Conservation (phyloP, 2,888 invertebrate species). For the Drosophila quinaria region DNA sequence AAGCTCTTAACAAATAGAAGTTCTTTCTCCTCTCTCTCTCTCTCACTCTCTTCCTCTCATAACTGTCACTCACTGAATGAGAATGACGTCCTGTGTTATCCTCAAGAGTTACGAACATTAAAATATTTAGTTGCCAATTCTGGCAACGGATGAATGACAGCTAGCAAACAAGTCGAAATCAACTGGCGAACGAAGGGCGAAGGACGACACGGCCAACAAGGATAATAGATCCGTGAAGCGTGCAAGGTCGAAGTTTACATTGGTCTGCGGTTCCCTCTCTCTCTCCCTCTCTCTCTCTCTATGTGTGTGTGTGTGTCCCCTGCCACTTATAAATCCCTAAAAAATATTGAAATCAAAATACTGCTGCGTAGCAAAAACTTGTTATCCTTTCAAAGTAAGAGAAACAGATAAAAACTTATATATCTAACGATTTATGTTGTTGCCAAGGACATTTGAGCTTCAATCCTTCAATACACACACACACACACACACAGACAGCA, state of each 20-base stretch:
- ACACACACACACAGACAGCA: no score
- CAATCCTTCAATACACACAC: slow-evolving; percentile 30
- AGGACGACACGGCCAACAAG: slow-evolving; percentile 50
- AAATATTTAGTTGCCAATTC: slow-evolving; percentile 66
- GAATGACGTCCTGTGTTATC: slow-evolving; percentile 58
- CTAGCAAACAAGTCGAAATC: slow-evolving; percentile 54
- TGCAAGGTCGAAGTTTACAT: slow-evolving; percentile 33
- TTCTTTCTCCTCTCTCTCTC: not conserved
- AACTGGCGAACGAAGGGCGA: slow-evolving; percentile 40
- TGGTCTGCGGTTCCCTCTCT: slow-evolving; percentile 4
- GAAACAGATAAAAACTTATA: slow-evolving; percentile 46
- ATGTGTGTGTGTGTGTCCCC: slow-evolving; percentile 13
- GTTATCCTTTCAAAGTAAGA: slow-evolving; percentile 10
- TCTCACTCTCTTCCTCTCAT: not conserved
- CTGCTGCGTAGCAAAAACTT: slow-evolving; percentile 19
- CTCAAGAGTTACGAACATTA: slow-evolving; percentile 66
- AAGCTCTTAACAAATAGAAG: slow-evolving; percentile 15
- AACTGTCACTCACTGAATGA: slow-evolving; percentile 28
- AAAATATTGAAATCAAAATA: slow-evolving; percentile 59
- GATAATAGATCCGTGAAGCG: slow-evolving; percentile 42
- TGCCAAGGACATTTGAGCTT: slow-evolving; percentile 60
- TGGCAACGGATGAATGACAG: slow-evolving; percentile 12
- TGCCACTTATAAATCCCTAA: slow-evolving; percentile 46
- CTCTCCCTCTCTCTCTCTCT: slow-evolving; percentile 1
- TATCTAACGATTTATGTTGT: slow-evolving; percentile 54